Evolutionary conservation across 2,888 invertebrate genomes (phyloP), one percentile per base, ranked within the genome.

Genomic region (Aleiodes leptofemur): DNA sequence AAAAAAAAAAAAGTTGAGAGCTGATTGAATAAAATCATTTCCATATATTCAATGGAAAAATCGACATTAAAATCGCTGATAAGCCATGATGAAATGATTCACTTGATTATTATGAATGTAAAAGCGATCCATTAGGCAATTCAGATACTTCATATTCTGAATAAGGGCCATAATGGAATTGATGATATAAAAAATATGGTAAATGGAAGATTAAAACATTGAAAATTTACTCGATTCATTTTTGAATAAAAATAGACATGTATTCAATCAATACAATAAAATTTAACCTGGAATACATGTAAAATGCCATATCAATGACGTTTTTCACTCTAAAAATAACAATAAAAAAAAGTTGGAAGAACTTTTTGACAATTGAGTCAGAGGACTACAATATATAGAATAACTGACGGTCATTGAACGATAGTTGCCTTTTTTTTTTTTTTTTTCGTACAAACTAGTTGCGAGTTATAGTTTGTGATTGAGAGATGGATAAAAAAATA

Each of bases 401-500:
- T 69, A 74, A 74, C 57, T 74, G 74, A 69, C 56, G 53, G 53
- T 38, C 14, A 61, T 69, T 59, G 69, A 61, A 38, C 38, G 61
- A 56, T 43, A 9, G 9, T 11, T 43, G 3, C 23, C n/a, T n/a
- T 43, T 43, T 43, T 43, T 1, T 43, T 43, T 43, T 9, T 8
- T 43, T 43, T 43, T 43, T 34, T 34, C 23, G 48, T 31, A 29
- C 51, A 6, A 68, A 34, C 51, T 50, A 16, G 55, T 48, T 64
- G 48, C 7, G 51, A 73, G 68, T 57, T 43, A 57, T 68, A 57
- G 23, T 55, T 55, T n/a, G 53, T 61, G 69, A 74, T 74, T 69
- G 64, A 69, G 43, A 55, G 53, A 61, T 74, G 61, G 53, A 74
- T n/a, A 74, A 74, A 74, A 3, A 43, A 9, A 43, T 43, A 43